Percentiles rank a stretch among this genome's conserved stretches.
Conservation (phyloP, 1,140 invertebrate species). For the Ruditapes philippinarum region DNA sequence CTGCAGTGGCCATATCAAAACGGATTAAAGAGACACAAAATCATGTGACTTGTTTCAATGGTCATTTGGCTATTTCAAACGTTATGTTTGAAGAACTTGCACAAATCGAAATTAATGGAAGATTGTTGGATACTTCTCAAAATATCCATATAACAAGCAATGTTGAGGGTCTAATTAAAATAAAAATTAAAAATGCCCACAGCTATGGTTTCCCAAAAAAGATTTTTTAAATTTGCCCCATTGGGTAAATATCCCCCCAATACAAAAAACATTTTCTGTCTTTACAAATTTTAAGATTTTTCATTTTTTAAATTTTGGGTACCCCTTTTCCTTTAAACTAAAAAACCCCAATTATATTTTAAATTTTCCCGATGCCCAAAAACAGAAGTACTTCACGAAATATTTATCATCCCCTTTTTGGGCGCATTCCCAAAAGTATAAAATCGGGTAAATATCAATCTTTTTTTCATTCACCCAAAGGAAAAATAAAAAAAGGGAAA, state of each 20-base stretch:
- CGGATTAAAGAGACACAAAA: neutral
- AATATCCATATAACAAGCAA: neutral
- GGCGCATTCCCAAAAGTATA: slow-evolving; percentile 1
- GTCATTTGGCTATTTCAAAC: neutral
- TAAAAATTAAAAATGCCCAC: neutral
- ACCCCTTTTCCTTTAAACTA: neutral
- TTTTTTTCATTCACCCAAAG: neutral
- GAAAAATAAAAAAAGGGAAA: neutral
- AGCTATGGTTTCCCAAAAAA: slow-evolving; percentile 30
- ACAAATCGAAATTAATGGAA: slow-evolving; percentile 4
- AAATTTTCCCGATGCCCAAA: neutral
- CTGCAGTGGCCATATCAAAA: neutral
- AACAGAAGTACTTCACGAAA: slow-evolving; percentile 16
- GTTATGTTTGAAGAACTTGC: neutral
- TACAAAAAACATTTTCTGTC: slow-evolving; percentile 5
- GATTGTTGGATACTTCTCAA: neutral
- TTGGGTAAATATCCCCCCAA: neutral
- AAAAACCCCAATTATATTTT: neutral
- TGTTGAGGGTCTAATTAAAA: neutral
- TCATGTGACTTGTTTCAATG: neutral
- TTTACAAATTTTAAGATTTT: neutral
- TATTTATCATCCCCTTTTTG: slow-evolving; percentile 13
- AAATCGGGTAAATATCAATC: neutral
- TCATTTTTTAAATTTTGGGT: neutral
- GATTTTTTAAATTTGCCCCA: slow-evolving; percentile 7